Percentiles rank a stretch among this genome's conserved stretches.
Evolutionary conservation across 2,797 vertebrate genomes (phyloP).

Genomic region (Sebastolobus alascanus): DNA sequence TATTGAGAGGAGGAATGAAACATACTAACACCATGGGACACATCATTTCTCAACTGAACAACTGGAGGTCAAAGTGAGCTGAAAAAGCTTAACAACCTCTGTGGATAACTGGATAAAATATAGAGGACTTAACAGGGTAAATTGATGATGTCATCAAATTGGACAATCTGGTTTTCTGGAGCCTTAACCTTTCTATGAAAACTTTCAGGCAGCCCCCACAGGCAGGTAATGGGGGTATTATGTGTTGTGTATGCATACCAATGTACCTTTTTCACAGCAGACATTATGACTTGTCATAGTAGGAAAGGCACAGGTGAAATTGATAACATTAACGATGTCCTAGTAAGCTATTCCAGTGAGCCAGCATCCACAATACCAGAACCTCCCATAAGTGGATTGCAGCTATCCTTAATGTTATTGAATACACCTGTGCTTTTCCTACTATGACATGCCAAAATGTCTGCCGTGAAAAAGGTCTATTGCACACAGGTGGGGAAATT

Average conservation of each 20-base stretch:
- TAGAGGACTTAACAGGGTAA: neutral
- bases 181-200: neutral
- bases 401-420: no score
- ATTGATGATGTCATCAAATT: neutral
- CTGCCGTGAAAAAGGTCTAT: neutral
- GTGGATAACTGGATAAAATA: neutral
- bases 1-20: neutral
- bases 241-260: neutral
- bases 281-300: no score
- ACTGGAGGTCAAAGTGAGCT: neutral
- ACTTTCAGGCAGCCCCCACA: neutral
- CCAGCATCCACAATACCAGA: no score
- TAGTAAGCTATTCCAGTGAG: no score
- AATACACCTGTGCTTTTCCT: no score
- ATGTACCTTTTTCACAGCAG: no score
- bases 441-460: no score
- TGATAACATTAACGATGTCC: no score
- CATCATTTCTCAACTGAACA: neutral
- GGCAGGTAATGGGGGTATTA: neutral
- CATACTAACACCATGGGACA: neutral
- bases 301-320: no score
- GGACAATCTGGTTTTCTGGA: neutral
- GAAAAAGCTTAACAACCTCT: neutral
- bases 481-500: neutral
- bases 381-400: fast-evolving